Evolutionary conservation across 1,140 invertebrate genomes (phyloP), one percentile per base, ranked within the genome.

Genomic region (Diploscapter pachys): DNA sequence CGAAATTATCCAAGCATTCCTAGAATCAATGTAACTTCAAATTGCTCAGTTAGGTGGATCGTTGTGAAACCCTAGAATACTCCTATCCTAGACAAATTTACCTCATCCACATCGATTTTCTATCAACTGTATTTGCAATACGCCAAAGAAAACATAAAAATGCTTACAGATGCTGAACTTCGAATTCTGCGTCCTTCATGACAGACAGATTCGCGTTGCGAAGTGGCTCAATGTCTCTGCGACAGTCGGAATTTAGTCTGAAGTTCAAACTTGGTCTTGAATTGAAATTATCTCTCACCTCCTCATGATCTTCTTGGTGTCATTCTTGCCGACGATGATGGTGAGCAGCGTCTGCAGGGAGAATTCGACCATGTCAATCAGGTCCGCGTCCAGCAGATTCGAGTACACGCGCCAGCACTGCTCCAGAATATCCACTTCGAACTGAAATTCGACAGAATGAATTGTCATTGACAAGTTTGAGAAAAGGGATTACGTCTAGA

Each of bases 191-290:
- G 4, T 72, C 71, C 4, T 13, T 13, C 9, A 4, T n/a, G 31
- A n/a, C 9, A 8, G 62, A 49, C 8, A 72, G 61, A 48, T 50
- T 4, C 9, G 71, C 51, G n/a, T 53, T 72, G 61, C 13, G 50
- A 11, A 72, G 65, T 13, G 71, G 71, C 31, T 5, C 11, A 3
- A 72, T 72, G 51, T 72, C 71, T 48, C 54, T 71, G 31, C 59
- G 11, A 62, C 71, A 72, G 31, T 53, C 64, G 4, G 49, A 59
- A 11, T 49, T 64, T 3, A 72, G 49, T 71, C 71, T 9, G 31
- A 31, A 31, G 31, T 31, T 31, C 31, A 31, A 31, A 31, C 31
- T 31, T 31, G 31, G 31, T 31, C 31, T 31, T 31, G 31, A 31
- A 31, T 31, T 31, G 31, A 31, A 31, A 31, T 31, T 31, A 31